phyloP scores from a whole-genome alignment of 2,888 invertebrate species.

The Drosophila setosimentum region DNA sequence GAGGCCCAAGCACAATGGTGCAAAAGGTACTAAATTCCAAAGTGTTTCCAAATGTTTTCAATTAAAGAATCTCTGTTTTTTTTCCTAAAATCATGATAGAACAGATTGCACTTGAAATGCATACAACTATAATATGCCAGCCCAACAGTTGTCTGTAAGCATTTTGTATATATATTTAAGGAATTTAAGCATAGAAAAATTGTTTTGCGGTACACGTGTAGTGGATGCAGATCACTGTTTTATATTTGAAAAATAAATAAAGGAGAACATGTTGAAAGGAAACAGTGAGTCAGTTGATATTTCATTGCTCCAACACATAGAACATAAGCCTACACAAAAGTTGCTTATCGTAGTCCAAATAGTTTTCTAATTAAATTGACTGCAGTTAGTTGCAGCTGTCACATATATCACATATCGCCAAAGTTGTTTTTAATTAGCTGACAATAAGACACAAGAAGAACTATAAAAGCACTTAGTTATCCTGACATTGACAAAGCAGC shows the following conservation, averaged over 20 bases:
- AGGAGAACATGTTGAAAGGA: too few species aligned
- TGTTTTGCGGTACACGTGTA: background rate
- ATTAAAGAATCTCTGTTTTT: background rate
- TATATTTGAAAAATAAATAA: too few species aligned
- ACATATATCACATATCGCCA: slow-evolving; percentile 20
- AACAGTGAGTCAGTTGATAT: background rate
- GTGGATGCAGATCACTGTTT: background rate
- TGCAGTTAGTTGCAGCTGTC: slow-evolving; percentile 24
- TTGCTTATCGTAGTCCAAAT: background rate
- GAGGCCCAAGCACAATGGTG: slow-evolving; percentile 16
- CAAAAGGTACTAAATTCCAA: background rate
- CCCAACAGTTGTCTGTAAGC: background rate
- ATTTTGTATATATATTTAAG: too few species aligned
- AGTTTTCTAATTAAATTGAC: slow-evolving; percentile 7
- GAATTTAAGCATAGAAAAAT: background rate
- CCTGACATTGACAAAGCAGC: slow-evolving; percentile 58
- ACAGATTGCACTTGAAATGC: background rate
- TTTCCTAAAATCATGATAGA: background rate
- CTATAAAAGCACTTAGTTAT: slow-evolving; percentile 32
- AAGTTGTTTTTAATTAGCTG: slow-evolving; percentile 67
- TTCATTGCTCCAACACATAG: background rate
- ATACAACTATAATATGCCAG: background rate
- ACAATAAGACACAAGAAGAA: slow-evolving; percentile 1
- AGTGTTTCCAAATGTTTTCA: background rate
- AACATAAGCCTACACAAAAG: background rate